Base-by-base conservation (phyloP, 1,140 invertebrate genomes). In the Nixonia krombeini region DNA sequence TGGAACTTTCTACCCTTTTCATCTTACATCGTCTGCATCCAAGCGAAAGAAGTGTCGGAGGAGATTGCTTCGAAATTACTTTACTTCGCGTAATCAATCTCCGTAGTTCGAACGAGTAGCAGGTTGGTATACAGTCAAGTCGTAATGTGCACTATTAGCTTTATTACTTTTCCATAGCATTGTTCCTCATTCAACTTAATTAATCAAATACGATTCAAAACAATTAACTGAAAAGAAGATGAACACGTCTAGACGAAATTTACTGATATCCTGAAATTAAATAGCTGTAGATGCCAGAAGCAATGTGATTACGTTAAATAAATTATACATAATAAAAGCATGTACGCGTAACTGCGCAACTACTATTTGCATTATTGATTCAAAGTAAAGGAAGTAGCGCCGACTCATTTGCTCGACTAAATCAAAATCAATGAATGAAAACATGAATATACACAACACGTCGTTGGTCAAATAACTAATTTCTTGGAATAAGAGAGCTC, bases 61-160 rank as follows among this genome's bases (percentile, higher is more conserved):
- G 79, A 81, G 77, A 81, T 81, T 79, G 74, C 76, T 72, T 76
- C 46, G 71, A 75, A 81, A 80, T 80, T 67, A 78, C 75, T 81
- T 81, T 80, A 78, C 66, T 73, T 69, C 57, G 61, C 71, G 69
- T 81, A 81, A 77, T 76, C 79, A 76, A 80, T 80, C 77, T 79
- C 74, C 72, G 71, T 51, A 62, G 67, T 73, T 70, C 70, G 65
- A 75, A 73, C 65, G 56, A 68, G 57, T 63, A 59, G 58, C 44
- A 52, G 38, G 50, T 57, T 62, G 47, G 58, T 66, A 58, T 40
- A 38, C 33, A 12, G 12, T 23, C 41, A 53, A 46, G n/a, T n/a
- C n/a, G n/a, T n/a, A n/a, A n/a, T n/a, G n/a, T n/a, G n/a, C n/a
- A n/a, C n/a, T n/a, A n/a, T n/a, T 33, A 4, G 29, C 9, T 9